phyloP scores from a whole-genome alignment of 1,140 invertebrate genomes.

The Ridgeia piscesae region DNA sequence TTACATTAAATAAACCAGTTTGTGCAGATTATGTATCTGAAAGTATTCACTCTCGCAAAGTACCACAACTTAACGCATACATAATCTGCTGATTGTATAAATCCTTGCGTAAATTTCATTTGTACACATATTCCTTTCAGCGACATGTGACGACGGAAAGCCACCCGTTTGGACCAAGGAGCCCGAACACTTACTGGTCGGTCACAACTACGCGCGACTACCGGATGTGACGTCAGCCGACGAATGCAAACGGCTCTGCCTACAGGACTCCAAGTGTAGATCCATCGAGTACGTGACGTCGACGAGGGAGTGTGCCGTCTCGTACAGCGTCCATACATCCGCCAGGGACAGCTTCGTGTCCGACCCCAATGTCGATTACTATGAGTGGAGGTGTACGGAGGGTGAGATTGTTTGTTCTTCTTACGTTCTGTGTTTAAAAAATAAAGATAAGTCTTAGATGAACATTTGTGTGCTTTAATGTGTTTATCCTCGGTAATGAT shows the following conservation, averaged over 20 bases:
- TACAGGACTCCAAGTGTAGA: conserved; percentile 23
- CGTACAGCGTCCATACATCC: background rate
- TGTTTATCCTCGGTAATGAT: no score
- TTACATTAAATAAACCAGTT: no score
- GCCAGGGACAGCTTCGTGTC: conserved; percentile 18
- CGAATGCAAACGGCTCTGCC: conserved; percentile 21
- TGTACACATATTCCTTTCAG: no score
- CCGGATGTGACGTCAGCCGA: conserved; percentile 11
- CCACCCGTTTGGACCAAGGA: conserved; percentile 1
- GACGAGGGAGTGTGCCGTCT: conserved; percentile 19
- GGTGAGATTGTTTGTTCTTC: background rate
- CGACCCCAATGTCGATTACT: conserved; percentile 21
- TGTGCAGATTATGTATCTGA: no score
- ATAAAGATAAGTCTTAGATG: no score
- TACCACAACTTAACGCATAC: no score
- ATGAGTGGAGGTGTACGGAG: conserved; percentile 21
- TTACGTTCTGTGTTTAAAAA: background rate
- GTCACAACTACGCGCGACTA: conserved; percentile 25
- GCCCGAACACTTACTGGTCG: conserved; percentile 10
- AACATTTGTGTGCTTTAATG: no score
- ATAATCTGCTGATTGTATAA: no score
- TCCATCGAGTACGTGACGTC: conserved; percentile 21
- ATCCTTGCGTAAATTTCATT: no score
- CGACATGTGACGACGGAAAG: background rate
- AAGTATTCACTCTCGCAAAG: no score